These are phyloP conservation scores for Peromyscus polionotus DNA, from an alignment of 2,113 vertebrate species.

Conservation along the genomic window DNA sequence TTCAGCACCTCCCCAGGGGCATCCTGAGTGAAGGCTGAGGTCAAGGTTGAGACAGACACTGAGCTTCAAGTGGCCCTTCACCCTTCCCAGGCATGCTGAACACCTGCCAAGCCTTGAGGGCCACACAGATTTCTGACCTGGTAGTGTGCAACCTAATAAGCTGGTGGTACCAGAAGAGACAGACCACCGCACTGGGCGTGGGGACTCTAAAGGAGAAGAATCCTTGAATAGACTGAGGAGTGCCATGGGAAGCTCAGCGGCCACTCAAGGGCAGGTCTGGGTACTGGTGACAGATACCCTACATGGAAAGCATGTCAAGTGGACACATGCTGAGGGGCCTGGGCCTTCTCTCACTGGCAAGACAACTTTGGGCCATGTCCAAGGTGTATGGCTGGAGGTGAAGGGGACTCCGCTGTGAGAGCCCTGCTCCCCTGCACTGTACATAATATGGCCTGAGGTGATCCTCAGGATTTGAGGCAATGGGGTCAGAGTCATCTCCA, in stretches of 20 bases:
- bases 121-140: background rate
- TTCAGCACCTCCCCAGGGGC: background rate
- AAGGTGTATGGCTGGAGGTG: rapidly evolving
- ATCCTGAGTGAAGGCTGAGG: background rate
- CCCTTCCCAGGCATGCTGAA: background rate
- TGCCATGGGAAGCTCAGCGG: rapidly evolving
- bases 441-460: background rate
- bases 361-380: background rate
- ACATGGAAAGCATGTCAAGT: background rate
- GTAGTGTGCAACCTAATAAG: too few species aligned
- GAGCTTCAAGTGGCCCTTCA: background rate
- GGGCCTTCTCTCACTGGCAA: background rate
- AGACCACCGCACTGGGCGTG: background rate
- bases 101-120: background rate
- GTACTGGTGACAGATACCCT: background rate
- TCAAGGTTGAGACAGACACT: background rate
- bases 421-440: background rate
- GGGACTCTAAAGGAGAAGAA: background rate
- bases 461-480: background rate
- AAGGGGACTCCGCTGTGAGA: background rate
- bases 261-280: background rate
- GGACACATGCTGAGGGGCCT: background rate
- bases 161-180: background rate
- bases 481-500: background rate
- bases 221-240: too few species aligned